Percentiles rank a stretch among this genome's conserved stretches.
Evolutionary conservation across 2,113 vertebrate species (phyloP).

Genomic region (Apus apus): DNA sequence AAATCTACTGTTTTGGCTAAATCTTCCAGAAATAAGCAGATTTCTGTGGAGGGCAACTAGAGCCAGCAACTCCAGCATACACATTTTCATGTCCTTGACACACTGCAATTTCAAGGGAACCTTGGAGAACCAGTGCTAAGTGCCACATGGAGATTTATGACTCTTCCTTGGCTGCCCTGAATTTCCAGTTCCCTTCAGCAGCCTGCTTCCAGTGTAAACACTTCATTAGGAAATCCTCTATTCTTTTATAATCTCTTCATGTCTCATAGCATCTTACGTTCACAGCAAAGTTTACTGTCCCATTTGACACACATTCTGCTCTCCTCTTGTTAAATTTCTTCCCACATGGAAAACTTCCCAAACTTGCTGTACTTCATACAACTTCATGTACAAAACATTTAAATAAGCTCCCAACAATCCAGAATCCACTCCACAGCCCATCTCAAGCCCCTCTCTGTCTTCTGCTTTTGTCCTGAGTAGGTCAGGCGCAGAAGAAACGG

Average conservation of each 20-base stretch:
- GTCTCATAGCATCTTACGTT: background rate
- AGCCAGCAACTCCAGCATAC: background rate
- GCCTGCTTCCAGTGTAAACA: background rate
- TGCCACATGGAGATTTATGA: background rate
- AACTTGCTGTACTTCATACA: background rate
- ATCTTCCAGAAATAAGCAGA: background rate
- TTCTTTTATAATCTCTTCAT: background rate
- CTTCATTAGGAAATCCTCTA: background rate
- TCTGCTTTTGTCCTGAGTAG: background rate
- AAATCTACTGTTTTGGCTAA: background rate
- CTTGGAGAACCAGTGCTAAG: background rate
- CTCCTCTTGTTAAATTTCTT: background rate
- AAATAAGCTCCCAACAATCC: background rate
- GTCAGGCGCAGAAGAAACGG: background rate
- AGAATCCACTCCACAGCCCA: background rate
- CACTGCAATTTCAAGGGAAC: background rate
- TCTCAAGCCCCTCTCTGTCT: background rate
- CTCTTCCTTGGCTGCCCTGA: background rate
- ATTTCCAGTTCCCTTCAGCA: background rate
- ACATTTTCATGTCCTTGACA: background rate
- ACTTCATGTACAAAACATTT: fast-evolving
- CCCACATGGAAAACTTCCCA: background rate
- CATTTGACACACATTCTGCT: background rate
- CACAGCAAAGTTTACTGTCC: background rate
- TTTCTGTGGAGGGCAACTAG: background rate